phyloP scores from a whole-genome alignment of 2,888 invertebrate genomes.

The Eueremaeus valkanovi region DNA sequence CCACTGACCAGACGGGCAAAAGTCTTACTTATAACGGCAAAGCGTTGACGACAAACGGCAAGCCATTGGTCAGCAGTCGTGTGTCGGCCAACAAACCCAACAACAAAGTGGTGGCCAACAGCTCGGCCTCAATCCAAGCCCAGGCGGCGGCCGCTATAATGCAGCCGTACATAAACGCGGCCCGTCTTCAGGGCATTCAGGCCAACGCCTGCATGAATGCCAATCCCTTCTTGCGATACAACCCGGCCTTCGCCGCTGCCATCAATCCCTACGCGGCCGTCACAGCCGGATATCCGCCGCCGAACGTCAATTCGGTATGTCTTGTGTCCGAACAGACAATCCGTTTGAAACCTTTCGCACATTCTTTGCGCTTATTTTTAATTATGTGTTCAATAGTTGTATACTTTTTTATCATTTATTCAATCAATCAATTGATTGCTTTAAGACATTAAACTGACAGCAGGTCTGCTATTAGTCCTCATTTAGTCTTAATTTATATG shows the following conservation, averaged over 20 bases:
- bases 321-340: neutral
- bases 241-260: slow-evolving; percentile 12
- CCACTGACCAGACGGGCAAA: neutral
- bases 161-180: slow-evolving; percentile 1
- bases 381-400: too few species aligned
- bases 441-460: too few species aligned
- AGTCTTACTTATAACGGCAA: neutral
- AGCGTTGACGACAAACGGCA: neutral
- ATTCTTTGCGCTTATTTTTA: too few species aligned
- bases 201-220: slow-evolving; percentile 10
- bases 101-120: neutral
- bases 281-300: neutral
- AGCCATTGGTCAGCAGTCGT: neutral
- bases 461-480: too few species aligned
- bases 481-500: too few species aligned
- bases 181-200: neutral
- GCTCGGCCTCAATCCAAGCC: neutral
- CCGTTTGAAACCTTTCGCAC: too few species aligned
- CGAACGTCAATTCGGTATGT: neutral
- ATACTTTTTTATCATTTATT: too few species aligned
- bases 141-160: slow-evolving; percentile 7
- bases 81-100: slow-evolving; percentile 2
- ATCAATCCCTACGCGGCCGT: slow-evolving; percentile 6
- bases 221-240: neutral
- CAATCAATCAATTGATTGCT: too few species aligned